Conservation (phyloP, 2,113 vertebrate species). For the Vulpes lagopus region DNA sequence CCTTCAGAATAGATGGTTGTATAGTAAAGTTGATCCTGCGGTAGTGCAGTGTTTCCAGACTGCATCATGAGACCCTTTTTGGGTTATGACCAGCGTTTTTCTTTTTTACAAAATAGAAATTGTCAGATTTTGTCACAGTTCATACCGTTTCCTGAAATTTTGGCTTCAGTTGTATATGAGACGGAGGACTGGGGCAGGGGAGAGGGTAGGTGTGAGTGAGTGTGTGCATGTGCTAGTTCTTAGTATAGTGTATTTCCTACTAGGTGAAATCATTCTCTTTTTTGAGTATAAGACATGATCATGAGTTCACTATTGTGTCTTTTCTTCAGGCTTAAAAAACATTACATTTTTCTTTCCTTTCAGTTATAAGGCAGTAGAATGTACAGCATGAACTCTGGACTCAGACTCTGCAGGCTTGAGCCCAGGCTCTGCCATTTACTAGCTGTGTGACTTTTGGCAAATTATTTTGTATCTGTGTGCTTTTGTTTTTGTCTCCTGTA, state of each 20-base stretch:
- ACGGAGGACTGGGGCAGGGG: not conserved
- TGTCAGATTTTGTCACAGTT: not conserved
- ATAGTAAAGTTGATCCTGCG: not conserved
- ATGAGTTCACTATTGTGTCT: not conserved
- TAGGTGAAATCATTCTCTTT: not conserved
- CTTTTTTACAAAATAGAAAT: not conserved
- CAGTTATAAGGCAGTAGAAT: not conserved
- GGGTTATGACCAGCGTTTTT: not conserved
- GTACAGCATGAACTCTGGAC: not conserved
- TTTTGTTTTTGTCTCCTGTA: not conserved
- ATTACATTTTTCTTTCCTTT: not conserved
- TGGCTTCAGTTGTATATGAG: not conserved
- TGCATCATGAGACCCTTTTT: not conserved
- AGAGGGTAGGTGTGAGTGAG: too few species aligned
- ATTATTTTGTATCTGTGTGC: not conserved
- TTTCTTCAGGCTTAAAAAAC: constrained; percentile 18
- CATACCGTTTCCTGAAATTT: not conserved
- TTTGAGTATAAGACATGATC: not conserved
- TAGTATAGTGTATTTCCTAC: not conserved
- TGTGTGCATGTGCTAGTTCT: too few species aligned
- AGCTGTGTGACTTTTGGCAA: not conserved
- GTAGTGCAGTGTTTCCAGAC: not conserved
- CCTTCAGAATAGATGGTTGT: not conserved
- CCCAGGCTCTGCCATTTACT: not conserved
- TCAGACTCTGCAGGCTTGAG: not conserved